A percentile compares a stretch with the other conserved stretches of the same genome.
phyloP scores from a whole-genome alignment of 2,797 vertebrate genomes.

The Semotilus atromaculatus region DNA sequence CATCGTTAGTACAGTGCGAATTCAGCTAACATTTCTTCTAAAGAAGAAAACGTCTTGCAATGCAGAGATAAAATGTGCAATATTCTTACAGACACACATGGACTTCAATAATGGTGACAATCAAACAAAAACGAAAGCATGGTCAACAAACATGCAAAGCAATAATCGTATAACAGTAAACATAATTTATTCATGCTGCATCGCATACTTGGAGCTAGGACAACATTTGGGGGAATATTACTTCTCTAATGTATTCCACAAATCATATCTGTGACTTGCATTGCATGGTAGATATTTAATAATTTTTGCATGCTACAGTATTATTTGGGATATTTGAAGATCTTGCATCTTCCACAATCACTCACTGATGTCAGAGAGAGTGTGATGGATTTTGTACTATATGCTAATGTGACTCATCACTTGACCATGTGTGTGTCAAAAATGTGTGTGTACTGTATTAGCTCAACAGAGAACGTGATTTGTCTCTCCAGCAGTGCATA shows the following conservation, averaged over 20 bases:
- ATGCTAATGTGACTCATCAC: not conserved
- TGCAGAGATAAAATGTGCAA: not conserved
- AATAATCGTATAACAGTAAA: not conserved
- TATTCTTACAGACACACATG: not conserved
- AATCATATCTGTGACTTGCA: not conserved
- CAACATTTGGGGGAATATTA: not conserved
- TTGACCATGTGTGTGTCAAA: not conserved
- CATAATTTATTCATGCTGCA: conserved; percentile 1
- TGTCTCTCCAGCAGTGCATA: not conserved
- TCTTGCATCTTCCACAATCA: not conserved
- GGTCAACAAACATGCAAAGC: conserved; percentile 3
- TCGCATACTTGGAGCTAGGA: not conserved
- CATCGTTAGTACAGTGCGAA: not conserved
- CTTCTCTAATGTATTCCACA: not conserved
- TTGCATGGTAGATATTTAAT: not conserved
- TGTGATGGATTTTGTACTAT: not conserved
- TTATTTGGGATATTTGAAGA: not conserved
- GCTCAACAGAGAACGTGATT: not conserved
- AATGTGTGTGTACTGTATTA: not conserved
- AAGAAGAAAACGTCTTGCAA: not conserved
- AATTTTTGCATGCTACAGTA: not conserved
- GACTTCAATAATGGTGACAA: not conserved
- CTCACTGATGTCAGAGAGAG: not conserved
- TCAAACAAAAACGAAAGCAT: not conserved
- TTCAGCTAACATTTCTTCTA: not conserved